phyloP scores from a whole-genome alignment of 2,888 invertebrate genomes.

The Caenorhabditis sp. region DNA sequence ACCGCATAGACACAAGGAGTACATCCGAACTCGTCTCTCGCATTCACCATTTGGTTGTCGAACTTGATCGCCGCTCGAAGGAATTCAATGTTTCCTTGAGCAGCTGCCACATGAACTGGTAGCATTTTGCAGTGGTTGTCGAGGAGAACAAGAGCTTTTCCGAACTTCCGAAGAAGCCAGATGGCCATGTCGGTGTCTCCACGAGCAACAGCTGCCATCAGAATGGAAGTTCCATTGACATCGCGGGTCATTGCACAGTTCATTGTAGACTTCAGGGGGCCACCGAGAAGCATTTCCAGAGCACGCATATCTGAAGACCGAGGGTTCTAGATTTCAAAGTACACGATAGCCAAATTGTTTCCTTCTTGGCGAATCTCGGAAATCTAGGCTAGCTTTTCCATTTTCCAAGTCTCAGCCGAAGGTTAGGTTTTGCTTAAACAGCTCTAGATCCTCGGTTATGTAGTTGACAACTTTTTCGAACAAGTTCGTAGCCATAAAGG shows the following conservation, averaged over 20 bases:
- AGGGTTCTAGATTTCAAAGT: background rate
- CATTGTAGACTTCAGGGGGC: conserved; percentile 61
- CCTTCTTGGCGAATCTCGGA: too few species aligned
- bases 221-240: conserved; percentile 77
- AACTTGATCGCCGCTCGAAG: conserved; percentile 78
- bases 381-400: too few species aligned
- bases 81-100: conserved; percentile 82
- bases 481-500: too few species aligned
- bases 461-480: too few species aligned
- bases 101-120: conserved; percentile 81
- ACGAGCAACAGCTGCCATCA: conserved; percentile 78
- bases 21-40: conserved; percentile 79
- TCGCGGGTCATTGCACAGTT: conserved; percentile 69
- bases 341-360: too few species aligned
- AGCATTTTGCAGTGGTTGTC: conserved; percentile 79
- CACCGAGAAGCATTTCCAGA: conserved; percentile 67
- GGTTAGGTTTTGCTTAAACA: too few species aligned
- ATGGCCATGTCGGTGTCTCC: conserved; percentile 77
- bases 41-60: conserved; percentile 78
- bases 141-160: conserved; percentile 75
- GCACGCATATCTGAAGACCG: conserved; percentile 54
- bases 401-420: too few species aligned
- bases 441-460: too few species aligned
- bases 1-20: conserved; percentile 80
- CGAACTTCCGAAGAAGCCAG: conserved; percentile 76